Conservation (phyloP, 2,797 vertebrate genomes). For the Synaphobranchus kaupii region DNA sequence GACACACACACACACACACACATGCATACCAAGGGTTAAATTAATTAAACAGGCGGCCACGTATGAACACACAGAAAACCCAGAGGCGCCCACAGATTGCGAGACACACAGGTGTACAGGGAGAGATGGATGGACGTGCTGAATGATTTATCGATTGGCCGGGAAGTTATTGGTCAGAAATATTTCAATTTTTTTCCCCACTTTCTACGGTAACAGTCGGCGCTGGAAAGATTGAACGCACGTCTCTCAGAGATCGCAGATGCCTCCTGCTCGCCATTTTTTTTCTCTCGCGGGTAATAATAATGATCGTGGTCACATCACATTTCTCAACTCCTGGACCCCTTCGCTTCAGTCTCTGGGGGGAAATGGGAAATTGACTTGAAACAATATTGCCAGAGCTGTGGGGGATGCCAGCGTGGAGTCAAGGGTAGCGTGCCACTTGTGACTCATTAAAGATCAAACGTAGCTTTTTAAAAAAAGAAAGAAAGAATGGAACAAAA, state of each 20-base stretch:
- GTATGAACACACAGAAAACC: not conserved
- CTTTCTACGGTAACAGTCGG: not conserved
- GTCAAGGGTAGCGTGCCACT: not conserved
- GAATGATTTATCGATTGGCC: conserved; percentile 1
- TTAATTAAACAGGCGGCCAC: not conserved
- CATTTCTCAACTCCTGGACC: conserved; percentile 16
- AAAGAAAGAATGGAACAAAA: not conserved
- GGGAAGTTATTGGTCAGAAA: conserved; percentile 16
- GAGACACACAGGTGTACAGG: not conserved
- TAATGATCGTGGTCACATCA: conserved; percentile 26
- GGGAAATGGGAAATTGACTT: not conserved
- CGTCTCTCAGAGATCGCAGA: conserved; percentile 7
- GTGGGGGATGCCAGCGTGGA: not conserved
- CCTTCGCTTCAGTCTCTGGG: not conserved
- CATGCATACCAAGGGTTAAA: not conserved
- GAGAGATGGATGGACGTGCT: not conserved
- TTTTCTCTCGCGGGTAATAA: not conserved
- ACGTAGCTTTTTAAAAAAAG: not conserved
- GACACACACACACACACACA: not conserved
- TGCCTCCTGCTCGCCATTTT: not conserved
- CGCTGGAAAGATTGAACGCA: not conserved
- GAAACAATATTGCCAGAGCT: conserved; percentile 11
- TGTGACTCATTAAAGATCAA: conserved; percentile 25
- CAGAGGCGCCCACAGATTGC: not conserved
- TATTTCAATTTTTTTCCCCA: not conserved